Conservation (phyloP, 2,888 invertebrate genomes). For the Clusia tigrina region DNA sequence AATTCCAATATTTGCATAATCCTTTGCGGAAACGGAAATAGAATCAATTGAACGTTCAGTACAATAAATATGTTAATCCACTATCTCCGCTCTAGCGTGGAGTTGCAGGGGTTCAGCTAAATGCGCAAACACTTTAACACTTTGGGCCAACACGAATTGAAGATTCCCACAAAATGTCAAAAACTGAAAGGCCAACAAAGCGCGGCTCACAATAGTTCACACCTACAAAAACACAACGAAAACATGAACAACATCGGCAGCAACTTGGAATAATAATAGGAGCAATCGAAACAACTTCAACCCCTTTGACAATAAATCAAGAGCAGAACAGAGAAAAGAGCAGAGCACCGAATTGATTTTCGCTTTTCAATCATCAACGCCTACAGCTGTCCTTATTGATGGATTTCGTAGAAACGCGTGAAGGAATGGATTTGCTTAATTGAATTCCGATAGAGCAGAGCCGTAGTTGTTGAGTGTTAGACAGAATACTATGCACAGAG, state of each 20-base stretch:
- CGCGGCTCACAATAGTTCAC: background rate
- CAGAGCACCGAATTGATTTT: slow-evolving; percentile 31
- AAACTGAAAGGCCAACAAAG: background rate
- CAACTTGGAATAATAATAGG: background rate
- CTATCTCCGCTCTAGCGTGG: background rate
- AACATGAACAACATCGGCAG: too few relatives aligned
- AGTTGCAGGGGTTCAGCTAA: background rate
- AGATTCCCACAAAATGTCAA: slow-evolving; percentile 34
- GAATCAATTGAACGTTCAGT: slow-evolving; percentile 16
- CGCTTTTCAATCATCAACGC: slow-evolving; percentile 4
- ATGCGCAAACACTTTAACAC: background rate
- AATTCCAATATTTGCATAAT: slow-evolving; percentile 53
- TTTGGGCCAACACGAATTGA: background rate
- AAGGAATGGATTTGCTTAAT: slow-evolving; percentile 50
- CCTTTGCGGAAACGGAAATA: slow-evolving; percentile 46
- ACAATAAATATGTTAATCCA: background rate
- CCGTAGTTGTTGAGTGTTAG: background rate
- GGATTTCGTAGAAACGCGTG: slow-evolving; percentile 35
- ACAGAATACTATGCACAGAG: background rate
- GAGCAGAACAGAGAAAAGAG: slow-evolving; percentile 28
- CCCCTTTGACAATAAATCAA: slow-evolving; percentile 4
- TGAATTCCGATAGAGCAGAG: slow-evolving; percentile 39
- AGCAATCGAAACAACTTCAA: background rate
- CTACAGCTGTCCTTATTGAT: background rate
- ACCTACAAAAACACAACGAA: slow-evolving; percentile 8